Conservation (phyloP, 2,797 vertebrate genomes). For the Buceros bicornis region DNA sequence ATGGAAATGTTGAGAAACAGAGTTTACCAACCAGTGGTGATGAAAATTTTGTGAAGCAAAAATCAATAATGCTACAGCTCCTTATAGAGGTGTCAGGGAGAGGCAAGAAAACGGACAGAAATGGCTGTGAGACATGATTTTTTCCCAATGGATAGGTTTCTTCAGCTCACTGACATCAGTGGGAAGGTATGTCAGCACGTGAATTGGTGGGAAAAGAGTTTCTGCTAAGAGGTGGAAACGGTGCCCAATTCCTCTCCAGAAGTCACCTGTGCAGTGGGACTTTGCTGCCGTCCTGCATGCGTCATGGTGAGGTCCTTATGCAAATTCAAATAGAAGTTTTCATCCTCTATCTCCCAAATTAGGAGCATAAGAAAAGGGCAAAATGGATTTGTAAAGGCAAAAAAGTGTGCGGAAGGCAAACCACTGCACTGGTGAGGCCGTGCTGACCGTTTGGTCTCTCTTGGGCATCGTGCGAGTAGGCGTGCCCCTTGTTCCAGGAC, state of each 20-base stretch:
- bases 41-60: neutral
- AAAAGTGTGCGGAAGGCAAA: rapidly evolving
- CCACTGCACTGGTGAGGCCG: rapidly evolving
- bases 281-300: rapidly evolving
- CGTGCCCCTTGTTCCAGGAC: neutral
- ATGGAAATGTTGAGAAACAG: neutral
- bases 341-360: neutral
- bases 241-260: neutral
- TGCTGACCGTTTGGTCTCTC: rapidly evolving
- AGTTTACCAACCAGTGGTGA: rapidly evolving
- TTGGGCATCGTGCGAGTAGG: rapidly evolving
- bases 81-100: neutral
- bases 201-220: neutral
- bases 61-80: neutral
- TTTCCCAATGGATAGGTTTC: neutral
- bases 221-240: neutral
- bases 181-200: neutral
- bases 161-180: neutral
- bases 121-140: rapidly evolving
- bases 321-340: neutral
- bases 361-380: neutral
- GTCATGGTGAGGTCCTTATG: neutral
- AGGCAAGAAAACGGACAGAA: neutral
- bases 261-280: neutral
- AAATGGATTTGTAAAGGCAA: neutral